Evolutionary conservation across 2,113 vertebrate genomes (phyloP).

Genomic region (Notothenia rossii): DNA sequence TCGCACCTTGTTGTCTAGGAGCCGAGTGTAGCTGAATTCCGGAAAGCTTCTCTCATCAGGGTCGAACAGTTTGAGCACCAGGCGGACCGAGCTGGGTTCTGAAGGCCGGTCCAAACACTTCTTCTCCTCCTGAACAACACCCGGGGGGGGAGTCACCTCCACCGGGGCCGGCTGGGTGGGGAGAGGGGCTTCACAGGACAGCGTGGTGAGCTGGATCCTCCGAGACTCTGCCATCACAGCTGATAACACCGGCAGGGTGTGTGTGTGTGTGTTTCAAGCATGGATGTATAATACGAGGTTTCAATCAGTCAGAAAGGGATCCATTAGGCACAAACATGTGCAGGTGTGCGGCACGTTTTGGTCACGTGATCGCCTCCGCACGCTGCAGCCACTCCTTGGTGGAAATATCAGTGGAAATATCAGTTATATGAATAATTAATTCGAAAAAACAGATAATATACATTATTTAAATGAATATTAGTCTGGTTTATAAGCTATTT

Average conservation of each 20-base stretch:
- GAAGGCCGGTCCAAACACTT: not conserved
- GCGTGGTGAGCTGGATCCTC: conserved; percentile 87
- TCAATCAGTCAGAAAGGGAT: too few species aligned
- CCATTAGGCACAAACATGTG: too few species aligned
- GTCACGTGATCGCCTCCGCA: too few species aligned
- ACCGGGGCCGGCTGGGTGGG: conserved; percentile 35
- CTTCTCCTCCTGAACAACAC: not conserved
- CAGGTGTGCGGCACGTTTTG: too few species aligned
- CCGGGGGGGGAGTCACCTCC: conserved; percentile 29
- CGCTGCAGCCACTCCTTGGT: too few species aligned
- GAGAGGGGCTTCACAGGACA: conserved; percentile 67
- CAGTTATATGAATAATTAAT: too few species aligned
- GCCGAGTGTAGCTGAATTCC: conserved; percentile 92
- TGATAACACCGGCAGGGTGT: not conserved
- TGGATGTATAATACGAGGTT: too few species aligned
- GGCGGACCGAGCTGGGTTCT: conserved; percentile 76
- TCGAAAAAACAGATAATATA: too few species aligned
- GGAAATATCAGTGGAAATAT: too few species aligned
- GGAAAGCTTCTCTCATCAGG: conserved; percentile 89
- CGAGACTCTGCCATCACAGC: conserved; percentile 88
- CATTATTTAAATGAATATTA: too few species aligned
- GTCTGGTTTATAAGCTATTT: too few species aligned
- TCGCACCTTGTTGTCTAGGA: conserved; percentile 82
- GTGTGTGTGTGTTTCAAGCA: not conserved
- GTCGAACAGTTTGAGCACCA: conserved; percentile 88